These are phyloP conservation scores for Deroptyus accipitrinus DNA, from an alignment of 2,113 vertebrate genomes.

Conservation along the genomic window DNA sequence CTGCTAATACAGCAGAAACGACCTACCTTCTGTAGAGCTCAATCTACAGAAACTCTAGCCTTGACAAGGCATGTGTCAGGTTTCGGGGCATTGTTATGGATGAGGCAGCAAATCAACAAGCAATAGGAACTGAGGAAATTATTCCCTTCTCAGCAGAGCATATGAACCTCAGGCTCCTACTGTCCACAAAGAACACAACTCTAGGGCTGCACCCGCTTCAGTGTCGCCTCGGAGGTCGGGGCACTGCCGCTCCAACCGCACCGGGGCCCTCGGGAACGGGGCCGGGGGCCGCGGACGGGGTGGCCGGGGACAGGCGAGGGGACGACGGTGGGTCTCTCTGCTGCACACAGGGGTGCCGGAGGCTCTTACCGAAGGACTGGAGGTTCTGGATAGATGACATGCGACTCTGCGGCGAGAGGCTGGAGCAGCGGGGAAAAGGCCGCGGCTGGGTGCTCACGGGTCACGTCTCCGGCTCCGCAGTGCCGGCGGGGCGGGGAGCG, in stretches of 20 bases:
- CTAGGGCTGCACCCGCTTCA: not conserved
- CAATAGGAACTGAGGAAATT: accelerated
- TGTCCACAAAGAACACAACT: not conserved
- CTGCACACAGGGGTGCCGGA: no score
- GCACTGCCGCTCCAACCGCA: no score
- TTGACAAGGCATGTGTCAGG: accelerated
- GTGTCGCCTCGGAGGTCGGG: not conserved
- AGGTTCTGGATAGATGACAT: conserved; percentile 94
- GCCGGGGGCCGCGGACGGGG: not conserved
- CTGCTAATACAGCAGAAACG: not conserved
- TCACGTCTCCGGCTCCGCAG: conserved; percentile 58
- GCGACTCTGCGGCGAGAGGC: conserved; percentile 82
- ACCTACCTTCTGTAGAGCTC: not conserved
- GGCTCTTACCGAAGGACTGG: conserved; percentile 85
- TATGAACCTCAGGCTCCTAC: not conserved
- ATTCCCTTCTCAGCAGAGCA: not conserved
- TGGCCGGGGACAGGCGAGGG: not conserved
- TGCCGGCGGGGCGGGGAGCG: not conserved
- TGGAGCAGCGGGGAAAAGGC: conserved; percentile 71
- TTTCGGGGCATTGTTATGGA: not conserved
- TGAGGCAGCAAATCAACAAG: not conserved
- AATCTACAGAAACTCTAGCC: not conserved
- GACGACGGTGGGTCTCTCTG: not conserved
- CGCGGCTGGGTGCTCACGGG: conserved; percentile 64
- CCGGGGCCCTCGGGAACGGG: not conserved